Base-by-base conservation (phyloP, 2,797 vertebrate genomes). In the Ataeniobius toweri region DNA sequence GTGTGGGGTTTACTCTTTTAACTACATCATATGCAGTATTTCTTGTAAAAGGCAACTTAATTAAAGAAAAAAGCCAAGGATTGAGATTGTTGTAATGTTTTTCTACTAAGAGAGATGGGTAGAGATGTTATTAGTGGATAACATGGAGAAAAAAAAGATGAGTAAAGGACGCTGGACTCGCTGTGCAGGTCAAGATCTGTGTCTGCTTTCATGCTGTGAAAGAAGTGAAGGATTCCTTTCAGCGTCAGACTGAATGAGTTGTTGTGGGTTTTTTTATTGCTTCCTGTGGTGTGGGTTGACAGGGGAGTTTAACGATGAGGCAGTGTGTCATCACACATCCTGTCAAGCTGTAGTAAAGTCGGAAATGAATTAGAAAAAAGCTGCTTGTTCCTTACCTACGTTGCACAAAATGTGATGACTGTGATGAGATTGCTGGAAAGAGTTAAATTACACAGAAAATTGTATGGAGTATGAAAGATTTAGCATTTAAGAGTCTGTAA, bases 251-350 rank as follows among this genome's bases (percentile, higher is more conserved):
- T 55, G 28, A 12, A 3, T 1, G 41, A 76, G 55, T 51, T 31
- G 39, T n/a, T 28, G 10, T 31, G 56, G n/a, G n/a, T 22, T 65
- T 22, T 44, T 12, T 74, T 78, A 84, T 24, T 36, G 0, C 71
- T 81, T 83, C 75, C 78, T 80, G 83, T 1, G 48, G 56, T 51
- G 74, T 63, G 48, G 51, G 70, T 46, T 74, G 44, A 46, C 61
- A n/a, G 65, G 6, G 5, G 16, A n/a, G 71, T 20, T n/a, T 36
- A 69, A 16, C 73, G 75, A 78, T 68, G 71, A 53, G 36, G 36
- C 73, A 71, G 13, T 0, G 0, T 76, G 22, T 70, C 59, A 67
- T 80, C 77, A 68, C 81, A 77, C 80, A n/a, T 80, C 80, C 80
- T 80, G 73, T 68, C 73, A 78, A 51, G 12, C 41, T 72, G 76